Percentiles rank a stretch among this genome's conserved stretches.
phyloP scores from a whole-genome alignment of 1,140 invertebrate species.

The Cheumatopsyche charites region DNA sequence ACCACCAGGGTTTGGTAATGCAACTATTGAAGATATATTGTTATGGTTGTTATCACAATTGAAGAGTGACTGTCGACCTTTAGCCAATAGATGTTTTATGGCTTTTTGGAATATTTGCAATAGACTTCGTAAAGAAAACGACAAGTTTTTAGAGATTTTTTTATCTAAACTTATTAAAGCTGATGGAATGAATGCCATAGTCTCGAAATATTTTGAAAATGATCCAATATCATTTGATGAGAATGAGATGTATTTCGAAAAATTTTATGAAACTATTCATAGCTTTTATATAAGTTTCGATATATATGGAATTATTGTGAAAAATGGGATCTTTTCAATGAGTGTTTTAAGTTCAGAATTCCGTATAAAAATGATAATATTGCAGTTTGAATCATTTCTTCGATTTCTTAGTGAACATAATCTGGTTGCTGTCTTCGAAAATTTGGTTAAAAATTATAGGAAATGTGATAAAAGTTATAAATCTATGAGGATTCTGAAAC shows the following conservation, averaged over 20 bases:
- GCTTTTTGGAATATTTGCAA: conserved; percentile 19
- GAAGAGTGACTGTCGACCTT: conserved; percentile 13
- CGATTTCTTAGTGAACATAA: neutral
- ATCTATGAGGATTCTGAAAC: neutral
- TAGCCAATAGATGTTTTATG: conserved; percentile 28
- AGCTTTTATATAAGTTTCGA: conserved; percentile 15
- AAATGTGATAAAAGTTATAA: neutral
- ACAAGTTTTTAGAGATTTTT: neutral
- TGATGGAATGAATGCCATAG: conserved; percentile 12
- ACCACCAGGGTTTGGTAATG: conserved; percentile 37
- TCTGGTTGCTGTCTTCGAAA: neutral
- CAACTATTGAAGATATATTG: conserved; percentile 29
- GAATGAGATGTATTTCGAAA: neutral
- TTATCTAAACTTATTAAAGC: conserved; percentile 24
- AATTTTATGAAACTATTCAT: neutral
- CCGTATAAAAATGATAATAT: neutral
- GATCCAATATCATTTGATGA: neutral
- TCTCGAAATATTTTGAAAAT: conserved; percentile 36
- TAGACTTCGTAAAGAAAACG: neutral
- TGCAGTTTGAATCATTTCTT: neutral
- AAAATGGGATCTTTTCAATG: neutral
- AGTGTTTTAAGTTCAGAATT: neutral
- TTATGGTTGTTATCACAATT: conserved; percentile 41
- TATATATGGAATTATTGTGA: conserved; percentile 6
- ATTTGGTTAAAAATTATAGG: neutral